Evolutionary conservation across 2,113 vertebrate genomes (phyloP), one percentile per base, ranked within the genome.

Genomic region (Anthoscopus minutus): DNA sequence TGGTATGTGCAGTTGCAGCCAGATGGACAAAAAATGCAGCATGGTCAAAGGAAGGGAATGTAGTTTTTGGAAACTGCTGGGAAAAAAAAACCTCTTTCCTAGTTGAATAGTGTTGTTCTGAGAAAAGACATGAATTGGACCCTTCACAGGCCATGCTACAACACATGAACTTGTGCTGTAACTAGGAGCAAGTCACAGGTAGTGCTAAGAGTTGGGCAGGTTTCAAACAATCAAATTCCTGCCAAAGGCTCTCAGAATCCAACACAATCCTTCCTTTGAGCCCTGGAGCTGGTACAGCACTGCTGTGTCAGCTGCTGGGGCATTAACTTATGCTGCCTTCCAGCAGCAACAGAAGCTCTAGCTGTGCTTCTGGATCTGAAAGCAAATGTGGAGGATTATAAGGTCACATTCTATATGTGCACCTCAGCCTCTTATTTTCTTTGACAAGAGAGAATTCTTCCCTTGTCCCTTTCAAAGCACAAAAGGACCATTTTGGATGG

Each of bases 1-100:
- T 51, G 61, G 94, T 94, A 92, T 89, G 92, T 71, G 57, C 38
- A 48, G 67, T 57, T 93, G 88, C 71, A 93, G 95, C 76, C 96
- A 95, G 92, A 83, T 60, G 70, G 65, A 89, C 74, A 67, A 76
- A 92, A 89, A 82, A 20, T 4, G 25, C 58, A 66, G 21, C 48
- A 11, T 2, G 15, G 81, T 37, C 62, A 42, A 70, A 93, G 85
- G 35, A 33, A 94, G 94, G 87, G 81, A 91, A 66, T 62, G 78
- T 28, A 89, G 64, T 53, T 82, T 81, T 91, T 94, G 92, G 94
- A 95, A 94, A 70, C 47, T 15, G 62, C 58, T 58, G 40, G 48
- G 76, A 33, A 81, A 86, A 69, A 81, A 86, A 69, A 78, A 91
- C 42, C 53, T 65, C 38, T n/a, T 28, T 7, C 5, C 86, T 53